Conservation (phyloP, 2,797 vertebrate genomes). For the Anguilla marmorata region DNA sequence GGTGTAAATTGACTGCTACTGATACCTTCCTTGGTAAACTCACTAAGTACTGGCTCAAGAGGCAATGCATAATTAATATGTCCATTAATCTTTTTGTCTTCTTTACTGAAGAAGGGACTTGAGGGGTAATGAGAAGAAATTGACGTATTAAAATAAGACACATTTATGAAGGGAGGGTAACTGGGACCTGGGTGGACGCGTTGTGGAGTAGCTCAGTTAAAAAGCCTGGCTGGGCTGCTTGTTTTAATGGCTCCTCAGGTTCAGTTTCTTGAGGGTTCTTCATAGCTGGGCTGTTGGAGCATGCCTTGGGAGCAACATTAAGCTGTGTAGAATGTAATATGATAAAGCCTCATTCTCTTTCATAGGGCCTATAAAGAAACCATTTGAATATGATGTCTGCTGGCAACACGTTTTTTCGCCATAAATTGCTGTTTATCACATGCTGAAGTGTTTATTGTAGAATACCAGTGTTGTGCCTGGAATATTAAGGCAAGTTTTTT, state of each 20-base stretch:
- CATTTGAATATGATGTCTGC: not conserved
- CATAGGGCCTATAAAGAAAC: constrained; percentile 23
- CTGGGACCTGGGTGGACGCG: not conserved
- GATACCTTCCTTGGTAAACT: not conserved
- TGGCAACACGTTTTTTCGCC: not conserved
- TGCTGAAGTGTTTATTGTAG: not conserved
- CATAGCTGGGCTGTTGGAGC: constrained; percentile 26
- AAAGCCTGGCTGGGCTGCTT: not conserved
- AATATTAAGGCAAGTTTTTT: not conserved
- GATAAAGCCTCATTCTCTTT: constrained; percentile 38
- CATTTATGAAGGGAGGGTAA: not conserved
- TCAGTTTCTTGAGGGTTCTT: not conserved
- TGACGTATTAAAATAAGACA: not conserved
- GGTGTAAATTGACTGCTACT: not conserved
- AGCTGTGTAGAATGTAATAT: constrained; percentile 36
- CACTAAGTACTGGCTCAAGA: not conserved
- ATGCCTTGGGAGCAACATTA: constrained; percentile 35
- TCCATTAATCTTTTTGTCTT: not conserved
- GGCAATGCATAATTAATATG: not conserved
- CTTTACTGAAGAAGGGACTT: not conserved
- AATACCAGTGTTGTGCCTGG: not conserved
- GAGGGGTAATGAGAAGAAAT: not conserved
- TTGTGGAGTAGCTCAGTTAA: not conserved
- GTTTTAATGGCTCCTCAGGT: not conserved
- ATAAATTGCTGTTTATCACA: not conserved